A percentile compares a stretch with the other conserved stretches of the same genome.
Evolutionary conservation across 2,888 invertebrate species (phyloP).

Genomic region (Brachyptera putata): DNA sequence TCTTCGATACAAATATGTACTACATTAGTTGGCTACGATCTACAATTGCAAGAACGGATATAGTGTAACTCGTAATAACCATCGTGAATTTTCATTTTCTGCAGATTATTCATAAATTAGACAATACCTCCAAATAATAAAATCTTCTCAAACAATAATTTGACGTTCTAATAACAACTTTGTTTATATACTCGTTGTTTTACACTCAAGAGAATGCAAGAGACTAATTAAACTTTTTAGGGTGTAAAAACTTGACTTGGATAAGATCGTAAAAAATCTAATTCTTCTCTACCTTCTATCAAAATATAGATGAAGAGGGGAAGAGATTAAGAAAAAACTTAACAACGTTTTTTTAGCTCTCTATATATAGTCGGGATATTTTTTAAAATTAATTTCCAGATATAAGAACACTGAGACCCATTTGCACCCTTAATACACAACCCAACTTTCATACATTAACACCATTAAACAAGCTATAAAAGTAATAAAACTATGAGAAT

Average conservation of each 20-base stretch:
- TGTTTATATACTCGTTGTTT: neutral
- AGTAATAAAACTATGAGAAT: neutral
- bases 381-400: slow-evolving; percentile 14
- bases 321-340: slow-evolving; percentile 2
- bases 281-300: slow-evolving; percentile 10
- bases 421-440: neutral
- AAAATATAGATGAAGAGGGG: neutral
- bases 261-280: slow-evolving; percentile 16
- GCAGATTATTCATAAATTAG: too few species aligned
- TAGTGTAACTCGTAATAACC: too few species aligned
- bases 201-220: slow-evolving; percentile 4
- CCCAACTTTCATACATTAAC: neutral
- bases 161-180: too few species aligned
- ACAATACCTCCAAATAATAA: too few species aligned
- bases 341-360: neutral
- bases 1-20: too few species aligned
- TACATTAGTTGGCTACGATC: too few species aligned
- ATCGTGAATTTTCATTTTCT: too few species aligned
- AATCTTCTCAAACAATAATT: slow-evolving; percentile 12
- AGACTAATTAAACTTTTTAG: slow-evolving; percentile 12
- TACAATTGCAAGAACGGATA: too few species aligned
- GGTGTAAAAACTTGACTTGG: neutral
- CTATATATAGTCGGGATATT: neutral
- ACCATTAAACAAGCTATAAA: neutral
- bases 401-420: neutral